phyloP scores from a whole-genome alignment of 2,113 vertebrate species.

The Bucco capensis region DNA sequence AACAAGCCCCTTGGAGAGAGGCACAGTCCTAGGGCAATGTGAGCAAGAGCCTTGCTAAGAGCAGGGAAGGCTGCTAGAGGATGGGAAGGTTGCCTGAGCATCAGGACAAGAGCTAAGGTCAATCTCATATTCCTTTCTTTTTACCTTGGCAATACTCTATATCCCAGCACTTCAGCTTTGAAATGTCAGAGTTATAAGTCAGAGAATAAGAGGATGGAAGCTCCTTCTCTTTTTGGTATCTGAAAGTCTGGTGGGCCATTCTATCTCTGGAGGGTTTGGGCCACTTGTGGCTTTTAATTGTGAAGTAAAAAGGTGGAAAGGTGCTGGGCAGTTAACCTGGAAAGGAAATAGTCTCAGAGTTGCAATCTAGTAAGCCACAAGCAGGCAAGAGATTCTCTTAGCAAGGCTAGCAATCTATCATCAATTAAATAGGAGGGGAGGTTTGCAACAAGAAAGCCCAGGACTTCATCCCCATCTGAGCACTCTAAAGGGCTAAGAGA shows the following conservation, averaged over 20 bases:
- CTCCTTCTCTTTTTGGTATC: not conserved
- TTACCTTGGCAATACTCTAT: not conserved
- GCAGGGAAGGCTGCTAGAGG: not conserved
- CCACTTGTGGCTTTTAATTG: not conserved
- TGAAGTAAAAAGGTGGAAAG: not conserved
- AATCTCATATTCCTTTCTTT: not conserved
- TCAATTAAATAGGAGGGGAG: not conserved
- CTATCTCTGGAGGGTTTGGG: not conserved
- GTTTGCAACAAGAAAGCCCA: not conserved
- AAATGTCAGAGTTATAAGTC: too few species aligned
- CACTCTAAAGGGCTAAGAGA: not conserved
- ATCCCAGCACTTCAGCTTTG: too few species aligned
- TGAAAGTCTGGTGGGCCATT: not conserved
- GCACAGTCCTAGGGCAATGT: not conserved
- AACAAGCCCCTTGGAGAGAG: not conserved
- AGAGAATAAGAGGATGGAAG: not conserved
- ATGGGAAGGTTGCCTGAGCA: not conserved
- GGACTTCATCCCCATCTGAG: accelerated
- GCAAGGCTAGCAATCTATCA: not conserved
- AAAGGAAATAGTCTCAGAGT: not conserved
- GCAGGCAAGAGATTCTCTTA: not conserved
- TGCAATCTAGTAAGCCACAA: not conserved
- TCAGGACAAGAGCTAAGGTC: not conserved
- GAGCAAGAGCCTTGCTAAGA: not conserved
- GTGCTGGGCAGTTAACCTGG: not conserved